Conservation (phyloP, 2,888 invertebrate genomes). For the Cetonia aurata region DNA sequence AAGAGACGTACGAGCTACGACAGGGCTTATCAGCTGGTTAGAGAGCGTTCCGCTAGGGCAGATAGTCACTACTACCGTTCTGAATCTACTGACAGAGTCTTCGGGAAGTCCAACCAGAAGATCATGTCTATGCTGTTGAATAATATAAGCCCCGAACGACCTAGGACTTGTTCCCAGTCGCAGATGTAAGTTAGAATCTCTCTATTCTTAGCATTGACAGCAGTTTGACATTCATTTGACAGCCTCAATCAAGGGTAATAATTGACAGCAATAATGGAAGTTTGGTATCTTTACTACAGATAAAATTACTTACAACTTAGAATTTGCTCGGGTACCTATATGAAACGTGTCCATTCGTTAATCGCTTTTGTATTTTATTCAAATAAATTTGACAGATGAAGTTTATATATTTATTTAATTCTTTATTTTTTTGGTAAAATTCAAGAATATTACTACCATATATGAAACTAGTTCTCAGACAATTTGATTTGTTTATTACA, state of each 20-base stretch:
- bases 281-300: no score
- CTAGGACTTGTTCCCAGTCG: constrained; percentile 13
- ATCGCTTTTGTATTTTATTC: no score
- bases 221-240: not conserved
- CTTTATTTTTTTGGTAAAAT: no score
- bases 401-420: no score
- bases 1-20: constrained; percentile 26
- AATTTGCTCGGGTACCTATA: no score
- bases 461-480: not conserved
- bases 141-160: constrained; percentile 17
- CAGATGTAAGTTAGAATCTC: constrained; percentile 25
- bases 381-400: no score
- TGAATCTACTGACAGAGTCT: constrained; percentile 64
- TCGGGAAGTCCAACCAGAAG: constrained; percentile 40
- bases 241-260: not conserved
- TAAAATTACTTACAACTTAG: no score
- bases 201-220: not conserved
- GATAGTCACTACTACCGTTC: constrained; percentile 62
- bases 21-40: constrained; percentile 59
- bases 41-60: constrained; percentile 59
- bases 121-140: constrained; percentile 47
- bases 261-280: no score
- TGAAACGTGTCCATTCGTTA: no score
- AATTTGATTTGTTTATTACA: no score
- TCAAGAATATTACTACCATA: no score